phyloP scores from a whole-genome alignment of 1,140 invertebrate species.

The Drosophila baimaii region DNA sequence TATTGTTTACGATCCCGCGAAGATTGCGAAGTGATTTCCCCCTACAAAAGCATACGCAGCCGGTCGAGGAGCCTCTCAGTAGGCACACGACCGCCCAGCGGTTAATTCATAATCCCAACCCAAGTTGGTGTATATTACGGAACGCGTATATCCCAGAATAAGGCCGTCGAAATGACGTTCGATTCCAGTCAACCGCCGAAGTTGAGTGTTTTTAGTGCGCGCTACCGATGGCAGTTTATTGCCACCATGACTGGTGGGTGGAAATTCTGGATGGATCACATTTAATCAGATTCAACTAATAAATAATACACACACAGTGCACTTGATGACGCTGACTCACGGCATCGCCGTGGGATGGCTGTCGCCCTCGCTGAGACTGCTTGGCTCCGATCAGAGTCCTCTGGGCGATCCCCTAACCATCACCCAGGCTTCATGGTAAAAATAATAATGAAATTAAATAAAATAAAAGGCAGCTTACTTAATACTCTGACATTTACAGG shows the following conservation, averaged over 20 bases:
- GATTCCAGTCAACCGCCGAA: slow-evolving; percentile 29
- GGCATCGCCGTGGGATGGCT: slow-evolving; percentile 68
- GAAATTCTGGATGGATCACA: not conserved
- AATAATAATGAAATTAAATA: too few relatives aligned
- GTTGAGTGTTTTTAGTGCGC: slow-evolving; percentile 57
- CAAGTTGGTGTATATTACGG: slow-evolving; percentile 11
- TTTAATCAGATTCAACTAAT: not conserved
- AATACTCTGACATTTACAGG: slow-evolving; percentile 6
- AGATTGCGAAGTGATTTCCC: slow-evolving; percentile 55
- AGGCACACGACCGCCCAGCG: slow-evolving; percentile 26
- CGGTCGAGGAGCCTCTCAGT: slow-evolving; percentile 46
- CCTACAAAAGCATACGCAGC: slow-evolving; percentile 55
- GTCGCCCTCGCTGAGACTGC: slow-evolving; percentile 55
- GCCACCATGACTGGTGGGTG: slow-evolving; percentile 73
- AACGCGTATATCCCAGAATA: not conserved
- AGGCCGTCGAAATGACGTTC: slow-evolving; percentile 50
- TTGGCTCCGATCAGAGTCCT: slow-evolving; percentile 56
- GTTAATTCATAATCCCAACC: slow-evolving; percentile 3
- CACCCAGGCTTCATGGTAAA: slow-evolving; percentile 67
- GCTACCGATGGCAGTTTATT: slow-evolving; percentile 69
- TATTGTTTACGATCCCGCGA: slow-evolving; percentile 13
- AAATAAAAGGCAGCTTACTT: not conserved
- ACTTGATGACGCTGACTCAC: slow-evolving; percentile 70
- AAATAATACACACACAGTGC: slow-evolving; percentile 40
- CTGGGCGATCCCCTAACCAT: slow-evolving; percentile 52